A percentile compares a stretch with the other conserved stretches of the same genome.
phyloP scores from a whole-genome alignment of 2,113 vertebrate genomes.

The Mormyrus iriodes region DNA sequence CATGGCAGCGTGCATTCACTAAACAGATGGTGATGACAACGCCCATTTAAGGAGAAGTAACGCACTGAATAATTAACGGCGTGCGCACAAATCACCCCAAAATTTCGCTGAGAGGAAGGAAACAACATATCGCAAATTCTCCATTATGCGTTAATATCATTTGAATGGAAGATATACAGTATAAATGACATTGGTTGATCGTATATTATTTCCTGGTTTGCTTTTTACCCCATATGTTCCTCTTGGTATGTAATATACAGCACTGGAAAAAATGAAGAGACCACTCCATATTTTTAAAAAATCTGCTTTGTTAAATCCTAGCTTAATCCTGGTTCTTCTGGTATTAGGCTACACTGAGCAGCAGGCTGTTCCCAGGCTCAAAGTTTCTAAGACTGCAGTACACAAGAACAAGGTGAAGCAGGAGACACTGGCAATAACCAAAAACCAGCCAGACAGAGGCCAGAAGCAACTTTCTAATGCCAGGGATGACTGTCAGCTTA shows the following conservation, averaged over 20 bases:
- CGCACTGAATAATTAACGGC: constrained; percentile 33
- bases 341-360: no score
- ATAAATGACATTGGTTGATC: not conserved
- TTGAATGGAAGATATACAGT: not conserved
- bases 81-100: not conserved
- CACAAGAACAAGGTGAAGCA: no score
- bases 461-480: no score
- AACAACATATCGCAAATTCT: not conserved
- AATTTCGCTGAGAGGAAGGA: not conserved
- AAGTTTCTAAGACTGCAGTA: no score
- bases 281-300: no score
- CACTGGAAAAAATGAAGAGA: no score
- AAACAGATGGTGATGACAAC: constrained; percentile 49
- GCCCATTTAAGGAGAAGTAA: constrained; percentile 36
- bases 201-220: not conserved
- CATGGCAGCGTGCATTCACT: constrained; percentile 31
- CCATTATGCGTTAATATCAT: not conserved
- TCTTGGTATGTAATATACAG: not conserved
- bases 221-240: not conserved
- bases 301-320: no score
- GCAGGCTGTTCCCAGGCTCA: no score
- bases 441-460: no score
- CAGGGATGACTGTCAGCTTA: no score
- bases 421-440: no score
- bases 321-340: no score